These are phyloP conservation scores for Gymnosoma rotundatum DNA, from an alignment of 2,888 invertebrate genomes.

Conservation along the genomic window DNA sequence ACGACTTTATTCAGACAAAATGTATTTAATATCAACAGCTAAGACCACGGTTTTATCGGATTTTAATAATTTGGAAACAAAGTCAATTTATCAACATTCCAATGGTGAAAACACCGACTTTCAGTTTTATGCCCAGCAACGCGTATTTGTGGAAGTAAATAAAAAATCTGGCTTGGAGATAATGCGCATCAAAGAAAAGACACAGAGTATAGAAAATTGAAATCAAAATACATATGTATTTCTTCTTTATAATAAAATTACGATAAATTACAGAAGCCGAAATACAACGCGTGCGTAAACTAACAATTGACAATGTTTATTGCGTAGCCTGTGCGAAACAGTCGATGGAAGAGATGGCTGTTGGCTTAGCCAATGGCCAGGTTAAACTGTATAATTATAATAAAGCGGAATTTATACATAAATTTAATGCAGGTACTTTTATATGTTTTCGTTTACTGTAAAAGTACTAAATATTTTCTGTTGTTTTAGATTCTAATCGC, in stretches of 20 bases:
- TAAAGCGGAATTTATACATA: constrained; percentile 76
- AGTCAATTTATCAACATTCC: constrained; percentile 76
- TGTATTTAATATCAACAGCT: constrained; percentile 80
- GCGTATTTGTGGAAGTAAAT: constrained; percentile 79
- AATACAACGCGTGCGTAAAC: constrained; percentile 78
- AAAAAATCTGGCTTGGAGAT: constrained; percentile 79
- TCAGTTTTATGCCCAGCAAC: constrained; percentile 78
- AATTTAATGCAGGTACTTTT: constrained; percentile 76
- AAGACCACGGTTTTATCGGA: constrained; percentile 78
- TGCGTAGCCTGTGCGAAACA: constrained; percentile 80
- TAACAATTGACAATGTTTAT: constrained; percentile 78
- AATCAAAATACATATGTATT: not conserved
- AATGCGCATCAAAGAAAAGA: constrained; percentile 78
- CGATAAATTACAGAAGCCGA: constrained; percentile 68
- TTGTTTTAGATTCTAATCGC: constrained; percentile 74
- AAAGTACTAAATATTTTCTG: too few relatives aligned
- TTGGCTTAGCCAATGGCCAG: constrained; percentile 79
- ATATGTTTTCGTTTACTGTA: not conserved
- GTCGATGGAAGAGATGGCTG: constrained; percentile 78
- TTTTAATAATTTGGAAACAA: constrained; percentile 79
- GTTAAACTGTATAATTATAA: constrained; percentile 79
- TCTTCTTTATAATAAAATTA: not conserved
- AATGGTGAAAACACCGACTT: constrained; percentile 79
- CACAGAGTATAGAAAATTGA: constrained; percentile 72
- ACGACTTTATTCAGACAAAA: constrained; percentile 64